Conservation (phyloP, 2,113 vertebrate genomes). For the Cheilinus undulatus region DNA sequence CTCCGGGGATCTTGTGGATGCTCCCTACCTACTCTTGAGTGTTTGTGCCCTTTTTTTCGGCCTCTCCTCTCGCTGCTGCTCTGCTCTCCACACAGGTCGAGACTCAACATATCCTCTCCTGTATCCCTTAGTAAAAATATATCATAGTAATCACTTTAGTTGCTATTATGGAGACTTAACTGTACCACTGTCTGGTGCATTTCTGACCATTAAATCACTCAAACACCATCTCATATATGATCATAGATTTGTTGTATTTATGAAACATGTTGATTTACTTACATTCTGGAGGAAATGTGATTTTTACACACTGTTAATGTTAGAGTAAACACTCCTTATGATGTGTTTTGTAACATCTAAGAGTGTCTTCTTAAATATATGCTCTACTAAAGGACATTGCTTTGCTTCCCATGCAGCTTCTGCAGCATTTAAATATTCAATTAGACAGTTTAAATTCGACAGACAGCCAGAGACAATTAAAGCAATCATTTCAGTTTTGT, state of each 20-base stretch:
- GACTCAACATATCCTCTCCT: constrained; percentile 42
- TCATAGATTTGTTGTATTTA: constrained; percentile 27
- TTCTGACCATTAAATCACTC: constrained; percentile 45
- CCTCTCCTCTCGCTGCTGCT: constrained; percentile 57
- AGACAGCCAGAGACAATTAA: constrained; percentile 77
- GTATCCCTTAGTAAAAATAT: constrained; percentile 29
- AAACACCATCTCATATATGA: constrained; percentile 15
- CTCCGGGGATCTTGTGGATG: constrained; percentile 74
- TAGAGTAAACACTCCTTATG: constrained; percentile 38
- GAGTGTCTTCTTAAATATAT: constrained; percentile 57
- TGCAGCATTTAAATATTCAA: constrained; percentile 53
- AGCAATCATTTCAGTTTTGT: constrained; percentile 49
- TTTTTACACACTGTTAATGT: constrained; percentile 13
- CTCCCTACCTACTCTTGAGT: constrained; percentile 68
- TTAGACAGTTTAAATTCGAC: constrained; percentile 42
- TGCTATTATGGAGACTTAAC: constrained; percentile 34
- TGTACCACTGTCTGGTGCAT: constrained; percentile 45
- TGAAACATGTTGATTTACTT: constrained; percentile 15
- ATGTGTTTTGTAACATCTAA: constrained; percentile 42
- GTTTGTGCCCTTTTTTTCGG: constrained; percentile 71
- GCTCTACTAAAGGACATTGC: constrained; percentile 59
- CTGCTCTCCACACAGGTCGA: constrained; percentile 63
- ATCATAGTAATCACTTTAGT: constrained; percentile 47
- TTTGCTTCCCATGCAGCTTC: constrained; percentile 69
- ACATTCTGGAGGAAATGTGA: constrained; percentile 22